A percentile compares a stretch with the other conserved stretches of the same genome.
Conservation (phyloP, 2,797 vertebrate species). For the Sebastes flavidus region DNA sequence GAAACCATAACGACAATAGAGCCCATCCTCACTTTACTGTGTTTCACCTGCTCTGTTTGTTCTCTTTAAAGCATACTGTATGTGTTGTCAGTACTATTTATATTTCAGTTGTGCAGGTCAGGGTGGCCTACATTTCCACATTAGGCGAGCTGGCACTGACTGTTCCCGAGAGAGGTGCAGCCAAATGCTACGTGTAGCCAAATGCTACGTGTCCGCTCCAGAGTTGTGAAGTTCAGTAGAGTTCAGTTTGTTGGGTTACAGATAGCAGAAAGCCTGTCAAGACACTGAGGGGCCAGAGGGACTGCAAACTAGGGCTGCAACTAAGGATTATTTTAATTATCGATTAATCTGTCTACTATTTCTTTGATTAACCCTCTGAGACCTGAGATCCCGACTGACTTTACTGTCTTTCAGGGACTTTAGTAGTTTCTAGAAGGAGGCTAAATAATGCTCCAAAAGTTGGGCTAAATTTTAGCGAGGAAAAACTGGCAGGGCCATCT, state of each 20-base stretch:
- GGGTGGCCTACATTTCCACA: constrained; percentile 35
- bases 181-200: constrained; percentile 12
- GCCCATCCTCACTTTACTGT: not conserved
- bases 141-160: constrained; percentile 31
- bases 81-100: constrained; percentile 62
- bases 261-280: too few relatives aligned
- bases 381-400: too few relatives aligned
- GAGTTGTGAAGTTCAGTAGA: constrained; percentile 12
- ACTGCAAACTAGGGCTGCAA: too few relatives aligned
- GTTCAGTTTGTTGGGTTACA: not conserved
- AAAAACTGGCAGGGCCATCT: rapidly evolving
- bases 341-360: too few relatives aligned
- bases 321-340: too few relatives aligned
- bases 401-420: too few relatives aligned
- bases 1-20: not conserved
- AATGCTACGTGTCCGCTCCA: not conserved
- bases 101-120: constrained; percentile 47
- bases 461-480: too few relatives aligned
- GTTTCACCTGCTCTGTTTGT: constrained; percentile 21
- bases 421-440: too few relatives aligned
- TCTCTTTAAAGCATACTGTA: not conserved
- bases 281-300: too few relatives aligned
- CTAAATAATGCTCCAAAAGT: rapidly evolving
- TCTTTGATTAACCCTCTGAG: too few relatives aligned
- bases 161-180: constrained; percentile 29